Conservation (phyloP, 2,113 vertebrate species). For the Scomber japonicus region DNA sequence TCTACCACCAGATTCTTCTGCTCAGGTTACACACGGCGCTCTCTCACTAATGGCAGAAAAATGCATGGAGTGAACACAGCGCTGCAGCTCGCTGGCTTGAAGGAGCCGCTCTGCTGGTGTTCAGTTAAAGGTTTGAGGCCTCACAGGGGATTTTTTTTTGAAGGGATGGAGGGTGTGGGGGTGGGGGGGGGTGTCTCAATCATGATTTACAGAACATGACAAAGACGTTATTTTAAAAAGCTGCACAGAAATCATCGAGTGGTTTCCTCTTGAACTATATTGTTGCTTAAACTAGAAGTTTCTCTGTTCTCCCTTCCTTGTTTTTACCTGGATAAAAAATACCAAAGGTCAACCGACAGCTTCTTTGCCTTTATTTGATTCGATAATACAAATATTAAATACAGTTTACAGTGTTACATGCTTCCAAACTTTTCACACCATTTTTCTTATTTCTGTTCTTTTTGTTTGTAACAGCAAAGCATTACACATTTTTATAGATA, state of each 20-base stretch:
- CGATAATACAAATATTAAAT: no score
- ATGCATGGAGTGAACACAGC: conserved; percentile 61
- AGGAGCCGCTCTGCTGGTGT: conserved; percentile 44
- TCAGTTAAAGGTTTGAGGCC: conserved; percentile 46
- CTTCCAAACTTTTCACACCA: no score
- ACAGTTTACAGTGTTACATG: no score
- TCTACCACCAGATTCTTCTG: conserved; percentile 53
- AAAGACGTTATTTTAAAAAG: conserved; percentile 37
- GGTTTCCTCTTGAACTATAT: conserved; percentile 35
- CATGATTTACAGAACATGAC: conserved; percentile 46
- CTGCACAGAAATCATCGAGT: conserved; percentile 34
- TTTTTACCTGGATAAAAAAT: background rate
- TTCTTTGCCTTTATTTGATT: no score
- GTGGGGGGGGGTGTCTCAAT: conserved; percentile 12
- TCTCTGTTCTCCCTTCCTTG: background rate
- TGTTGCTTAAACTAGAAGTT: conserved; percentile 14
- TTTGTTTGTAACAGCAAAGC: no score
- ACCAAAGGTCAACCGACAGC: background rate
- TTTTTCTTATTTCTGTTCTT: no score
- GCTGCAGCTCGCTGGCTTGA: conserved; percentile 34
- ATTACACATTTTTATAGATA: no score
- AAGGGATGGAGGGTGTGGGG: background rate
- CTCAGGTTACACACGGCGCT: conserved; percentile 71
- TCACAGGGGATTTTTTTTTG: conserved; percentile 19
- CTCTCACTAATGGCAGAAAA: conserved; percentile 69